Base-by-base conservation (phyloP, 2,113 vertebrate species). In the Rhinopomastus cyanomelas region DNA sequence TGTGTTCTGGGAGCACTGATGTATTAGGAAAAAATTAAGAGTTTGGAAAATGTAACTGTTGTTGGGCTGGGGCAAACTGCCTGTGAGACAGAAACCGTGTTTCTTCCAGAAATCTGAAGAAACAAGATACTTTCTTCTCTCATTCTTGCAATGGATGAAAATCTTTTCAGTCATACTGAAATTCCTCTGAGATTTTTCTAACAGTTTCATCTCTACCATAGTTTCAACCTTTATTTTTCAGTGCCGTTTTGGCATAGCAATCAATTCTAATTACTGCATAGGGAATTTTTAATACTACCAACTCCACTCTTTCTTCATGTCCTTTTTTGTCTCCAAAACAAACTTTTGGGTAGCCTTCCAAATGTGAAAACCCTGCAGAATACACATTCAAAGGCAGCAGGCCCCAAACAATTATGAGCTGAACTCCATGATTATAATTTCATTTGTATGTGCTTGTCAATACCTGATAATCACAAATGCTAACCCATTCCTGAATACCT, bases 51-150 rank as follows among this genome's bases (percentile, higher is more conserved):
- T 49, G 21, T 61, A 69, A 55, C 16, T 85, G 32, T 8, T 55
- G 20, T 3, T 39, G 52, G 22, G 16, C 30, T 76, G 56, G 37
- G 59, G 26, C 34, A 30, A 52, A 42, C 6, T 29, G 34, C 10
- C 46, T 76, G 13, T 73, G 62, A 72, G n/a, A 59, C 14, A 80
- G 12, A 67, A 78, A 91, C 25, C 16, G 3, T 32, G 53, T 82
- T 92, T 89, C 42, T 90, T 85, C 51, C 56, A 87, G 75, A 79
- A 90, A 77, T 85, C 34, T 61, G 74, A 88, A 90, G 60, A 71
- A 59, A 13, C 59, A 15, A 60, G 23, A 62, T 48, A 53, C 36
- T 15, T 36, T 32, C n/a, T 79, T 81, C 55, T 42, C 46, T 86
- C 19, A 44, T 87, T 94, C 44, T 75, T 82, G 32, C 51, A 84